Conservation (phyloP, 2,113 vertebrate genomes). For the Atherinomorus stipes region DNA sequence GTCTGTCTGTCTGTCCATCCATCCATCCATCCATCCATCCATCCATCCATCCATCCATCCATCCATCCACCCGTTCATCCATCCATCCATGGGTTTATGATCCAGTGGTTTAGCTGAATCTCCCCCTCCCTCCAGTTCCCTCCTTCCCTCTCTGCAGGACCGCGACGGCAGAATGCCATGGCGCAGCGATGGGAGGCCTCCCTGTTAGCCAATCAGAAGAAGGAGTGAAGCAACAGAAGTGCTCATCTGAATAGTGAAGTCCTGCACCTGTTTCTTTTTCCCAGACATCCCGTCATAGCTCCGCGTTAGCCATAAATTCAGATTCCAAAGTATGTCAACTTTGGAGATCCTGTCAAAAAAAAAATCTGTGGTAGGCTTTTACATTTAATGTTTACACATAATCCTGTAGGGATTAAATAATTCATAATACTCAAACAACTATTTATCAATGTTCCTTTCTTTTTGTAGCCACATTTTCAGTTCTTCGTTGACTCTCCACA, state of each 20-base stretch:
- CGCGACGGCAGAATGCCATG: constrained; percentile 72
- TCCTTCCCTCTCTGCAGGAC: constrained; percentile 53
- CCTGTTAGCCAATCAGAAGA: constrained; percentile 75
- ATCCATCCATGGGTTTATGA: constrained; percentile 9
- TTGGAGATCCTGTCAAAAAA: too few species aligned
- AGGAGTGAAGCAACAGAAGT: constrained; percentile 44
- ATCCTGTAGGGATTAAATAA: too few species aligned
- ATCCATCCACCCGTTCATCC: neutral
- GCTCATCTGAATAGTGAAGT: neutral
- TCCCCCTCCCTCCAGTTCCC: constrained; percentile 69
- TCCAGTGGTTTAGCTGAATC: constrained; percentile 73
- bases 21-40: neutral
- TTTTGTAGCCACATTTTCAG: constrained; percentile 7
- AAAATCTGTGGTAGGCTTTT: too few species aligned
- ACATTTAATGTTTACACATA: too few species aligned
- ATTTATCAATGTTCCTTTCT: constrained; percentile 31
- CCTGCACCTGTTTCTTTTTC: neutral
- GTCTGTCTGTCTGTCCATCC: neutral
- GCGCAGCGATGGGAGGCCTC: constrained; percentile 75
- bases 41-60: constrained; percentile 4
- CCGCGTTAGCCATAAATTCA: too few species aligned
- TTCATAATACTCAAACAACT: constrained; percentile 1
- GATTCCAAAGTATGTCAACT: too few species aligned
- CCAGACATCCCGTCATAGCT: too few species aligned
- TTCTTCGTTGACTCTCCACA: too few species aligned